A percentile compares a stretch with the other conserved stretches of the same genome.
Evolutionary conservation across 2,113 vertebrate genomes (phyloP).

Genomic region (Nesoenas mayeri): DNA sequence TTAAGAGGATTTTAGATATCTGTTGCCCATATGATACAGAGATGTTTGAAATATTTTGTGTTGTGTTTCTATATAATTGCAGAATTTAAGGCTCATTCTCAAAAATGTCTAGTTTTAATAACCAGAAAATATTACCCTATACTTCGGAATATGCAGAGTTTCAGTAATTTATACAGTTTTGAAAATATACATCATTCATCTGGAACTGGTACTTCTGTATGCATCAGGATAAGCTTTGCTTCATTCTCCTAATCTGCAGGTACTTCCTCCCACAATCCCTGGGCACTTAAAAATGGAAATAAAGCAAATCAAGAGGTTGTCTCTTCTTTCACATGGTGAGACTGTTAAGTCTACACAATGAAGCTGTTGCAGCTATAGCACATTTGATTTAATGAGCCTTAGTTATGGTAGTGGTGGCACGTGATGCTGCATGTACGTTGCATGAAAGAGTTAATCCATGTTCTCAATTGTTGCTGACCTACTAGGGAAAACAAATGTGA

Average conservation of each 20-base stretch:
- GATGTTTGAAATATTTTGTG: neutral
- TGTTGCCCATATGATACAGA: neutral
- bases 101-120: neutral
- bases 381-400: neutral
- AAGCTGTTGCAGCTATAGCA: neutral
- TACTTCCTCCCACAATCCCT: neutral
- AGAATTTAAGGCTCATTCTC: neutral
- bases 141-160: neutral
- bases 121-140: neutral
- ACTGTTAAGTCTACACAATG: neutral
- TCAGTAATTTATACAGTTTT: neutral
- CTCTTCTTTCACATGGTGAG: neutral
- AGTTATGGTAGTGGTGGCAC: neutral
- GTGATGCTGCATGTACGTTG: neutral
- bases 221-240: neutral
- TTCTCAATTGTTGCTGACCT: neutral
- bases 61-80: neutral
- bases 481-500: neutral
- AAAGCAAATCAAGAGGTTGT: neutral
- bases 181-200: neutral
- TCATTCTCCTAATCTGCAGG: neutral
- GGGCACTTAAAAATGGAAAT: neutral
- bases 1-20: neutral
- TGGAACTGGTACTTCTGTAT: neutral
- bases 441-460: neutral